Evolutionary conservation across 1,140 invertebrate species (phyloP), one percentile per base, ranked within the genome.

Genomic region (Drosophila baimaii): DNA sequence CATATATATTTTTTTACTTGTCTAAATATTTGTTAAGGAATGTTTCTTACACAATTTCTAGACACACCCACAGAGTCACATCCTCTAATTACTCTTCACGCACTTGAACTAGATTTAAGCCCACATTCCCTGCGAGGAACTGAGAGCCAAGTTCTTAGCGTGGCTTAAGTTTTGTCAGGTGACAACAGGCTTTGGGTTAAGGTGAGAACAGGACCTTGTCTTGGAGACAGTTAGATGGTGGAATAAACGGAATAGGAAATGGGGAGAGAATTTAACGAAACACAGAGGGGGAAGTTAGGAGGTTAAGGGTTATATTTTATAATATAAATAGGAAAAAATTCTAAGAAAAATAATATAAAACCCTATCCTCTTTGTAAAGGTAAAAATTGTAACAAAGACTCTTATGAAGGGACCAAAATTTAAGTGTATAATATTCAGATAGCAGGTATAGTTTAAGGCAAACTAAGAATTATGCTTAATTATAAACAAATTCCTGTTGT

Each of bases 71-170:
- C 29, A 39, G 43, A 56, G 25, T 41, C 39, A 55, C 58, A 49
- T 39, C 63, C 57, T 55, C 79, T 89, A 88, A 88, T 83, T 85
- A 85, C 82, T 68, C 78, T 80, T 63, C 84, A 83, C 59, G 79
- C 84, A 89, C 84, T 88, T 85, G 81, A 81, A 81, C 81, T 81
- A 85, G 72, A 81, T 84, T 80, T 49, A 47, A 47, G 52, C 47
- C 39, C 62, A n/a, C 47, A 49, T 58, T 10, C 33, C 29, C 49
- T n/a, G 69, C 8, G 21, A 19, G 47, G 7, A 37, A 29, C 58
- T 2, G 7, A 31, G 41, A 33, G 29, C 41, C 52, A 15, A 27
- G 47, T 25, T 54, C 43, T 19, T 29, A 52, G 17, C 47, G 13
- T 35, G 37, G 35, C 19, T 23, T 31, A 27, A 21, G 33, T 9